Evolutionary conservation across 2,113 vertebrate genomes (phyloP).

Genomic region (Psophia crepitans): DNA sequence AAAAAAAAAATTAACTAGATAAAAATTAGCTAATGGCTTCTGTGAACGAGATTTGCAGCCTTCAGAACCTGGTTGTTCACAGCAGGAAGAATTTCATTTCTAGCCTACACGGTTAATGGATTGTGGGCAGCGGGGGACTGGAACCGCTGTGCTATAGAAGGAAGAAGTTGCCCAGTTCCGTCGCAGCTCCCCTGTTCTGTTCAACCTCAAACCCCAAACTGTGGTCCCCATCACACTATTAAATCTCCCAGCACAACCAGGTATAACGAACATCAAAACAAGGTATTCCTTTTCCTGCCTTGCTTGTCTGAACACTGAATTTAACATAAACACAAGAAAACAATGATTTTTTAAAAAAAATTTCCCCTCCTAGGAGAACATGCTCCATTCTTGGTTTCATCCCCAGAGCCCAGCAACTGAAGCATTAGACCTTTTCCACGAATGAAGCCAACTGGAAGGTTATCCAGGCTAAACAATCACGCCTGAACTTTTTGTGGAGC

Average conservation of each 20-base stretch:
- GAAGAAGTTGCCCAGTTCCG: accelerated
- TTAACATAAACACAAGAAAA: background rate
- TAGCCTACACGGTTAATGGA: no score
- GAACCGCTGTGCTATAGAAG: no score
- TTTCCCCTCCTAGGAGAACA: background rate
- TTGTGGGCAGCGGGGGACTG: background rate
- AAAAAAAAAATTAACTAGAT: background rate
- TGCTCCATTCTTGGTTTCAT: background rate
- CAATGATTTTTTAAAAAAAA: no score
- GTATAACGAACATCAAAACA: background rate
- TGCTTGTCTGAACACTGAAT: background rate
- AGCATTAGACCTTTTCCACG: background rate
- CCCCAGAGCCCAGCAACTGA: background rate
- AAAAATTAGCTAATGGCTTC: background rate
- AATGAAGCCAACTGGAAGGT: background rate
- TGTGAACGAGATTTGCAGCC: background rate
- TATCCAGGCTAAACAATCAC: accelerated
- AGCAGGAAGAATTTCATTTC: background rate
- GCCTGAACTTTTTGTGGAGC: background rate
- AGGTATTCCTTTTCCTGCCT: background rate
- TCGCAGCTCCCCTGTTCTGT: accelerated
- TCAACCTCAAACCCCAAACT: background rate
- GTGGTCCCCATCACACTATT: accelerated
- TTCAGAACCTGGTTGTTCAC: background rate
- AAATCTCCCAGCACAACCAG: background rate